Evolutionary conservation across 1,140 invertebrate genomes (phyloP).

Genomic region (Dendrolimus punctatus): DNA sequence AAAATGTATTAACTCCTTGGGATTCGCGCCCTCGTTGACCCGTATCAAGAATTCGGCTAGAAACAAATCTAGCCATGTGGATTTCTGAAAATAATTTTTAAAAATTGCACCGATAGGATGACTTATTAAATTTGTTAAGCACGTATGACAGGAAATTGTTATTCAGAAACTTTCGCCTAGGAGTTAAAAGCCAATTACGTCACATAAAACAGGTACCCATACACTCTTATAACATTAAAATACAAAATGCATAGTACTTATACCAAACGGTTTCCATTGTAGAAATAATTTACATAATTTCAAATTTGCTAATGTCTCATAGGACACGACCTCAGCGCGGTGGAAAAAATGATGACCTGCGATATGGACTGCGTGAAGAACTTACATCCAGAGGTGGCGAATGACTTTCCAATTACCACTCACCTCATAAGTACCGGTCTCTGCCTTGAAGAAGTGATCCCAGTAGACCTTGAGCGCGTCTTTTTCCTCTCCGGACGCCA

Average conservation of each 20-base stretch:
- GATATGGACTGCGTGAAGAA: too few species aligned
- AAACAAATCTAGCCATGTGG: slow-evolving; percentile 77
- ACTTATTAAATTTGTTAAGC: too few species aligned
- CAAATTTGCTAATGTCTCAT: too few species aligned
- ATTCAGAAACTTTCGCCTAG: too few species aligned
- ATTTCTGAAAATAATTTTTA: slow-evolving; percentile 72
- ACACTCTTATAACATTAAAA: slow-evolving; percentile 1
- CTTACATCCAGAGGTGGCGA: too few species aligned
- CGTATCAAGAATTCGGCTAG: slow-evolving; percentile 76
- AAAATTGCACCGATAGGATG: too few species aligned
- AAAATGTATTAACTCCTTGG: slow-evolving; percentile 75
- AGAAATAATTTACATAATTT: too few species aligned
- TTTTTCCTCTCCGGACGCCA: slow-evolving; percentile 43
- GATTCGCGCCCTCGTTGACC: slow-evolving; percentile 73
- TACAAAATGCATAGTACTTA: neutral
- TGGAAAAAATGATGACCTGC: too few species aligned
- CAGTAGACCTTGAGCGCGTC: slow-evolving; percentile 67
- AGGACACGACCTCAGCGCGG: too few species aligned
- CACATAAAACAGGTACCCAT: neutral
- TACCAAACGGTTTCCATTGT: too few species aligned
- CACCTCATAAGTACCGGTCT: slow-evolving; percentile 75
- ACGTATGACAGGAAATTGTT: too few species aligned
- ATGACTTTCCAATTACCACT: neutral
- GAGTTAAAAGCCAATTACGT: too few species aligned
- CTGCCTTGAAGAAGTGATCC: slow-evolving; percentile 74